Conservation (phyloP, 1,140 invertebrate genomes). For the Archivesica marissinica region DNA sequence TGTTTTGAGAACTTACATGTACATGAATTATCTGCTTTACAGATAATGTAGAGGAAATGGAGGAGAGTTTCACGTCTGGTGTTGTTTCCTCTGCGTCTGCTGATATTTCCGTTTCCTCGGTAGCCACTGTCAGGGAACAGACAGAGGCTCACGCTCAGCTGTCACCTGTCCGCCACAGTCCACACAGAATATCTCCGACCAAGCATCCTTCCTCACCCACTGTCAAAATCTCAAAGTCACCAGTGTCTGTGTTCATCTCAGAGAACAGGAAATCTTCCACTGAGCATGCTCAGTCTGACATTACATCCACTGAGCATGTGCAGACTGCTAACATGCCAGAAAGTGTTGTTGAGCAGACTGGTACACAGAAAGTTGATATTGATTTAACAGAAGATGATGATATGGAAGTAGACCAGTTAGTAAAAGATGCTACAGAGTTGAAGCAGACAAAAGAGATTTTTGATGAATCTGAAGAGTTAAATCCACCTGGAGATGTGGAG, state of each 20-base stretch:
- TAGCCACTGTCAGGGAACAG: conserved; percentile 22
- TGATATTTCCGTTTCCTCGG: conserved; percentile 25
- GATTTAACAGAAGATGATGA: conserved; percentile 20
- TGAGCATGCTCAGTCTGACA: conserved; percentile 46
- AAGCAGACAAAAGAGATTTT: conserved; percentile 28
- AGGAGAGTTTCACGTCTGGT: conserved; percentile 27
- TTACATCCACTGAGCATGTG: conserved; percentile 4
- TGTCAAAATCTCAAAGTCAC: conserved; percentile 47
- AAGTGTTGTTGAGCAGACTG: neutral
- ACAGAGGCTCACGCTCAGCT: neutral
- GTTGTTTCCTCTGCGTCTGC: conserved; percentile 17
- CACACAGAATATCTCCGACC: conserved; percentile 1
- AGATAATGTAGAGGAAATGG: conserved; percentile 55
- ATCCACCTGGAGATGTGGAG: conserved; percentile 48
- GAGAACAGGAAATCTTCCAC: neutral
- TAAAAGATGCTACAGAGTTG: neutral
- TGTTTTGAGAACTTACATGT: too few relatives aligned
- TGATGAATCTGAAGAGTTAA: conserved; percentile 46
- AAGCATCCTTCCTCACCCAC: conserved; percentile 41
- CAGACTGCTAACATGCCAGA: neutral
- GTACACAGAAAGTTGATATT: neutral
- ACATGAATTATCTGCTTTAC: too few relatives aligned
- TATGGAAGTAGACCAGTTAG: conserved; percentile 33
- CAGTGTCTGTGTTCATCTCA: neutral
- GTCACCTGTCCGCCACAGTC: neutral